Conservation (phyloP, 2,113 vertebrate genomes). For the Xiphorhynchus elegans region DNA sequence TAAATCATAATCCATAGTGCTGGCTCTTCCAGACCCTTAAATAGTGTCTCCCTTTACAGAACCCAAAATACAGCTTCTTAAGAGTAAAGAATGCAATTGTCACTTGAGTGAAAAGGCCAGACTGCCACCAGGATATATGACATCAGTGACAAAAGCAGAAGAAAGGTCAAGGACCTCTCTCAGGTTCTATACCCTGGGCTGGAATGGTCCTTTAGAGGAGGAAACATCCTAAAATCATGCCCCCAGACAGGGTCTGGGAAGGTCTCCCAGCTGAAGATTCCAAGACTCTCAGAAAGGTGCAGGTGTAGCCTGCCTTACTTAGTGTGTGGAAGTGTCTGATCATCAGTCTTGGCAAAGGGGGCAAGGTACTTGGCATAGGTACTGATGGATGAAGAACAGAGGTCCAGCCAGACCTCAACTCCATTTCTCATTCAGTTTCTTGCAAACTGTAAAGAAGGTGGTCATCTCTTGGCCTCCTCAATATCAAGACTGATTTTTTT, state of each 20-base stretch:
- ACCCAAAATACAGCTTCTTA: not conserved
- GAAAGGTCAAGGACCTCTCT: not conserved
- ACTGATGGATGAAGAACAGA: not conserved
- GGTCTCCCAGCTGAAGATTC: not conserved
- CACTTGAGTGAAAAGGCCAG: not conserved
- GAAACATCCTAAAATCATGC: not conserved
- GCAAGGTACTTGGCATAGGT: not conserved
- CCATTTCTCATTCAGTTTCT: not conserved
- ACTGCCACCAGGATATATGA: not conserved
- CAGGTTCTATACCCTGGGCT: not conserved
- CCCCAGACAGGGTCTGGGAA: not conserved
- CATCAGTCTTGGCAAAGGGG: not conserved
- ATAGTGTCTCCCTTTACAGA: not conserved
- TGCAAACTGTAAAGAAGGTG: not conserved
- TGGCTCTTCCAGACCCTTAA: not conserved
- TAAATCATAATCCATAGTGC: not conserved
- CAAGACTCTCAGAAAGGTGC: not conserved
- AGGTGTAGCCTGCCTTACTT: not conserved
- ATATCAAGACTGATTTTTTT: not conserved
- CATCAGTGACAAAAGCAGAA: not conserved
- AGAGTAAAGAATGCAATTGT: not conserved
- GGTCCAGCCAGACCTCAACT: not conserved
- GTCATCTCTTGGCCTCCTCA: not conserved
- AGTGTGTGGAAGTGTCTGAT: not conserved
- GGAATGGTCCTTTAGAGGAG: not conserved